Base-by-base conservation (phyloP, 1,140 invertebrate genomes). In the honey bee (Apis mellifera) region DNA sequence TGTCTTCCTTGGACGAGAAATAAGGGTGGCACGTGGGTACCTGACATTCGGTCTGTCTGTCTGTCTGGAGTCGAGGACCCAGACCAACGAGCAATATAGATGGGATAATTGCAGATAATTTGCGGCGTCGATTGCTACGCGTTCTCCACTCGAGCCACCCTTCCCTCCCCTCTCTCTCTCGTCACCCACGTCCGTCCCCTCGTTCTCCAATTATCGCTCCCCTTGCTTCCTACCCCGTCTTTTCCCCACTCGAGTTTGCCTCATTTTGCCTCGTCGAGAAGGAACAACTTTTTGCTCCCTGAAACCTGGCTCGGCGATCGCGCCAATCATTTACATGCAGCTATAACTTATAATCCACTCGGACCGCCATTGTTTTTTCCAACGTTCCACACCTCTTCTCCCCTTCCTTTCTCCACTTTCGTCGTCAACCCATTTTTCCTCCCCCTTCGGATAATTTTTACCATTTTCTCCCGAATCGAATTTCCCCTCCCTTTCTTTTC, bases 71-170 rank as follows among this genome's bases (percentile, higher is more conserved):
- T 50, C n/a, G 70, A 84, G 82, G 77, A 78, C 52, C 72, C 85
- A 79, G 82, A 81, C 78, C 78, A 84, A 84, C 83, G 83, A 87
- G 86, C 83, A 72, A 86, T 84, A 90, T 86, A 89, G 84, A 85
- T 82, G 88, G 81, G 81, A 90, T 90, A 90, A 90, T 89, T 88
- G 86, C 84, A 86, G 86, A 90, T 90, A 89, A 90, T 90, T 90
- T 88, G 84, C 85, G 86, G 84, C 84, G 89, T 85, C 87, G 88
- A 88, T 89, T 89, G 85, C 85, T 85, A 89, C 78, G 87, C 85
- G 82, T 89, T 89, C 83, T 72, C 83, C 76, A 87, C 85, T 88
- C 82, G 57, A 87, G 78, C 65, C 78, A 88, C 86, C 86, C 86
- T 87, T 75, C 84, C 79, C 87, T 85, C 87, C 81, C 75, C 88